A percentile compares a stretch with the other conserved stretches of the same genome.
Evolutionary conservation across 1,140 invertebrate species (phyloP).

Genomic region (Potamilus streckersoni): DNA sequence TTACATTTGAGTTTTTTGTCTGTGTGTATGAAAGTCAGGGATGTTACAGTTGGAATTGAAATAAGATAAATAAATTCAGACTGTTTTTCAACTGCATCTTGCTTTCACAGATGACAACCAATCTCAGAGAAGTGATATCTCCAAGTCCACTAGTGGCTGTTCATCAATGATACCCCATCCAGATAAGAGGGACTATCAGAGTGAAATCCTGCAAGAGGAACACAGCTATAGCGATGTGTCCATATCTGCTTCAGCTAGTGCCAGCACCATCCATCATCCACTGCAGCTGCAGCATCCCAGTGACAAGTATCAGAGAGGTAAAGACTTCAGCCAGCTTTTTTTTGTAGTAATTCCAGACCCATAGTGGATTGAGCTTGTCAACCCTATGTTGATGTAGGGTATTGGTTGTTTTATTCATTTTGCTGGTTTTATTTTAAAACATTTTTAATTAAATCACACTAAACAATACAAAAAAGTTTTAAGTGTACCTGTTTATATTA

Average conservation of each 20-base stretch:
- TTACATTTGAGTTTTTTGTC: no score
- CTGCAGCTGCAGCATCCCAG: conserved; percentile 5
- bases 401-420: no score
- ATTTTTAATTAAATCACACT: no score
- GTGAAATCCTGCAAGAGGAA: conserved; percentile 28
- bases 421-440: no score
- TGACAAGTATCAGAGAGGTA: conserved; percentile 23
- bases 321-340: no score
- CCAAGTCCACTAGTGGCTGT: conserved; percentile 43
- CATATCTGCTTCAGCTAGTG: conserved; percentile 2
- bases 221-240: conserved; percentile 16
- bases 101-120: conserved; percentile 28
- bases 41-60: no score
- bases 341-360: no score
- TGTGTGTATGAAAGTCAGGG: no score
- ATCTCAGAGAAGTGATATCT: conserved; percentile 43
- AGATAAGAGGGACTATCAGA: conserved; percentile 35
- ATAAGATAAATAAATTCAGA: background rate
- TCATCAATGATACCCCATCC: conserved; percentile 42
- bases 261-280: background rate
- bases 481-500: no score
- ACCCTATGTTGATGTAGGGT: no score
- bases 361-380: no score
- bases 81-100: background rate
- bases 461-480: no score